phyloP scores from a whole-genome alignment of 2,888 invertebrate species.

The Eristalinus aeneus region DNA sequence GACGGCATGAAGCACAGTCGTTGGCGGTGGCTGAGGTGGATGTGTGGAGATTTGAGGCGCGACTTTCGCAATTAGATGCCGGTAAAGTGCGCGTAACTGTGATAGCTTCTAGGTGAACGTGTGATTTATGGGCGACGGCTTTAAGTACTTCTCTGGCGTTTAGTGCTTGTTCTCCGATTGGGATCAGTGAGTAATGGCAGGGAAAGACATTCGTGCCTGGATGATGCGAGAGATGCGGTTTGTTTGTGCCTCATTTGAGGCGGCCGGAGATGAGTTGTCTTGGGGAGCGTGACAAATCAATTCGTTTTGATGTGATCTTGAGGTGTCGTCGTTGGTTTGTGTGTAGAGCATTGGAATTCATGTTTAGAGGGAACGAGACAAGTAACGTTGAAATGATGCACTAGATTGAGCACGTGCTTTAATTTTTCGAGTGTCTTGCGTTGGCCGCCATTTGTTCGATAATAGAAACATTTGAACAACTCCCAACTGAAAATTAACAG shows the following conservation, averaged over 20 bases:
- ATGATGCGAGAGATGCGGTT: not conserved
- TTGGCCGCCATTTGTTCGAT: not conserved
- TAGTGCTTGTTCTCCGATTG: slow-evolving; percentile 1
- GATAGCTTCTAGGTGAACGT: not conserved
- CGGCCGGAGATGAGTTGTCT: not conserved
- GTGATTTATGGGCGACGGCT: slow-evolving; percentile 1
- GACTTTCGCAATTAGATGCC: not conserved
- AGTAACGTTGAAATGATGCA: not conserved
- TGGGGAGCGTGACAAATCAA: not conserved
- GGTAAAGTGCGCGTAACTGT: not conserved
- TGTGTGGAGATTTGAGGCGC: not conserved
- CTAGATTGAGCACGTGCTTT: not conserved
- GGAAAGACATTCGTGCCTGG: too few species aligned
- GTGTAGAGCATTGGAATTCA: not conserved
- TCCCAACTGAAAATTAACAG: too few species aligned
- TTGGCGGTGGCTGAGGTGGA: not conserved
- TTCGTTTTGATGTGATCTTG: not conserved
- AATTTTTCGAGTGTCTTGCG: too few species aligned
- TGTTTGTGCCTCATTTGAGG: not conserved
- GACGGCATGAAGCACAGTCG: not conserved
- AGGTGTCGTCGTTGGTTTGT: not conserved
- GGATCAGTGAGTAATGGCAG: not conserved
- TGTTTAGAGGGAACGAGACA: not conserved
- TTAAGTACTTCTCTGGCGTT: not conserved
- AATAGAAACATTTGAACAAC: too few species aligned